Evolutionary conservation across 2,888 invertebrate genomes (phyloP).

Genomic region (Anthophora plumipes): DNA sequence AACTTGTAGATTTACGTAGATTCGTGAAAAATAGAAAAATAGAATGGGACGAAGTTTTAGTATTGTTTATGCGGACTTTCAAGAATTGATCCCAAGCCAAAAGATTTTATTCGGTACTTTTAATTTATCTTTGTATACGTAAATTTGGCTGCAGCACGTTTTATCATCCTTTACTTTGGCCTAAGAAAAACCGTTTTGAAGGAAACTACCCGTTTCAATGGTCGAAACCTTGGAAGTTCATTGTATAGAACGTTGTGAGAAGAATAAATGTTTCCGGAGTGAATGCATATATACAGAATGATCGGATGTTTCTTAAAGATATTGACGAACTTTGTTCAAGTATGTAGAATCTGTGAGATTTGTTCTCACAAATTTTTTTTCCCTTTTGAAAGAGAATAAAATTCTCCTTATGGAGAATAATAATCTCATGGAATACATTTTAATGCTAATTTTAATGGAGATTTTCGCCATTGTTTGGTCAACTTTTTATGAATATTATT

Average conservation of each 20-base stretch:
- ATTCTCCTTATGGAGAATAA: too few relatives aligned
- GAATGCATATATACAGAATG: too few relatives aligned
- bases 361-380: too few relatives aligned
- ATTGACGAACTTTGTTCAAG: not conserved
- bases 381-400: too few relatives aligned
- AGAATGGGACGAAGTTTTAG: too few relatives aligned
- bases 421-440: not conserved
- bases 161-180: not conserved
- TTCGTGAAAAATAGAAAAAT: too few relatives aligned
- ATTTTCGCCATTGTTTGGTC: not conserved
- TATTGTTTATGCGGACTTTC: too few relatives aligned
- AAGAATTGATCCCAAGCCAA: too few relatives aligned
- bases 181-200: not conserved
- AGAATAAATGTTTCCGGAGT: not conserved
- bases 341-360: not conserved
- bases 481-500: slow-evolving; percentile 2
- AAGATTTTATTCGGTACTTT: not conserved
- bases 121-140: not conserved
- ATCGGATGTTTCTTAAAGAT: not conserved
- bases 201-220: not conserved
- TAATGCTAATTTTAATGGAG: too few relatives aligned
- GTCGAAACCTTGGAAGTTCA: not conserved
- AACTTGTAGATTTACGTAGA: too few relatives aligned
- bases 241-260: not conserved
- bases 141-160: not conserved